Evolutionary conservation across 1,140 invertebrate genomes (phyloP).

Genomic region (Tetramorium simillimum): DNA sequence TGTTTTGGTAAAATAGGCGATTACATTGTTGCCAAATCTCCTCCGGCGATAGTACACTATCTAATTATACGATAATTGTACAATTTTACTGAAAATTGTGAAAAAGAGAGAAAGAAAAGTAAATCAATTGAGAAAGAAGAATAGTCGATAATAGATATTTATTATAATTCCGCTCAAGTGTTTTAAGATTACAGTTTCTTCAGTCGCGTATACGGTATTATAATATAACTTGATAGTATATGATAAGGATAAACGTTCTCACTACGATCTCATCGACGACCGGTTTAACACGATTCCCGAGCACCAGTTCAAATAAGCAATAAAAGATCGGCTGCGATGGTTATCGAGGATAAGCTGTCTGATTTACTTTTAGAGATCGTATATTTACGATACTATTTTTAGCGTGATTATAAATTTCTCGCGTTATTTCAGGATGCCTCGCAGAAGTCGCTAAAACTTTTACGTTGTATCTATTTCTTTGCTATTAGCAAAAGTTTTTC

Average conservation of each 20-base stretch:
- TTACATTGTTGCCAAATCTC: not conserved
- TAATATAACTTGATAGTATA: slow-evolving; percentile 1
- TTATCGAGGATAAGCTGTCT: slow-evolving; percentile 3
- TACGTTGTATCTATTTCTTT: not conserved
- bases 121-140: not conserved
- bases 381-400: slow-evolving; percentile 36
- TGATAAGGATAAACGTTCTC: slow-evolving; percentile 24
- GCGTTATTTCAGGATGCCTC: not conserved
- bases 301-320: slow-evolving; percentile 7
- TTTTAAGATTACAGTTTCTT: not conserved
- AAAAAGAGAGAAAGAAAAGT: not conserved
- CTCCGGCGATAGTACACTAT: not conserved
- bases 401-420: slow-evolving; percentile 8
- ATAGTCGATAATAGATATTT: not conserved
- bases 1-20: not conserved
- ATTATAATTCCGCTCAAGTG: not conserved
- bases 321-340: slow-evolving; percentile 20
- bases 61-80: not conserved
- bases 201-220: not conserved
- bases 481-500: not conserved
- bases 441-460: not conserved
- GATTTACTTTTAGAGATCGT: slow-evolving; percentile 39
- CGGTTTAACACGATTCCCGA: slow-evolving; percentile 15
- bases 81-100: not conserved
- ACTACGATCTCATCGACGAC: not conserved